A percentile compares a stretch with the other conserved stretches of the same genome.
Evolutionary conservation across 2,888 invertebrate genomes (phyloP).

Genomic region (Platerodrilus igneus): DNA sequence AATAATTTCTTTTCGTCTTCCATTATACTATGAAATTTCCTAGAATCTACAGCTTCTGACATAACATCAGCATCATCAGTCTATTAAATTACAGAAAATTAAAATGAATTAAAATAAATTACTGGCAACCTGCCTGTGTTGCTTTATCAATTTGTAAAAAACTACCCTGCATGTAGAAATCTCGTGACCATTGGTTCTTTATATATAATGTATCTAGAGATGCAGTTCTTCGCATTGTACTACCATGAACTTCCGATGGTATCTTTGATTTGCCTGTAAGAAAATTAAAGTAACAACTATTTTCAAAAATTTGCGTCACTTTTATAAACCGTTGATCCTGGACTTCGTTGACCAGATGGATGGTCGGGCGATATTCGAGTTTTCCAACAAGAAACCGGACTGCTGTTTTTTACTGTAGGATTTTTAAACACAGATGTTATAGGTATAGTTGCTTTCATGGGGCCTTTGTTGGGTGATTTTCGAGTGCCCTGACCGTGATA

Average conservation of each 20-base stretch:
- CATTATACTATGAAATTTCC: slow-evolving; percentile 51
- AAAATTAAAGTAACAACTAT: slow-evolving; percentile 2
- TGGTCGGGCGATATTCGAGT: slow-evolving; percentile 64
- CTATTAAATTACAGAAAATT: slow-evolving; percentile 42
- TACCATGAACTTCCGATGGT: slow-evolving; percentile 47
- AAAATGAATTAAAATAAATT: slow-evolving; percentile 27
- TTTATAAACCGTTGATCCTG: slow-evolving; percentile 69
- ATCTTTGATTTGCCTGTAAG: slow-evolving; percentile 53
- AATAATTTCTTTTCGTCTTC: slow-evolving; percentile 58
- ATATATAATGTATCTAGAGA: slow-evolving; percentile 75
- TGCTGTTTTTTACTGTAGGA: slow-evolving; percentile 55
- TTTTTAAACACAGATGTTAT: slow-evolving; percentile 68
- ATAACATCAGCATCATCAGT: slow-evolving; percentile 62
- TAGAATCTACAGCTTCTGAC: too few relatives aligned
- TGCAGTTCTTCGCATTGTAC: slow-evolving; percentile 61
- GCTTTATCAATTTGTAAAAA: slow-evolving; percentile 71
- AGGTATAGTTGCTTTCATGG: slow-evolving; percentile 72
- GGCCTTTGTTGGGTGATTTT: slow-evolving; percentile 66
- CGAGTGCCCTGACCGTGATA: slow-evolving; percentile 48
- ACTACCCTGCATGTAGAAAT: slow-evolving; percentile 65
- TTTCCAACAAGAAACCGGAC: slow-evolving; percentile 63
- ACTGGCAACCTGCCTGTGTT: slow-evolving; percentile 76
- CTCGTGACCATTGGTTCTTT: slow-evolving; percentile 73
- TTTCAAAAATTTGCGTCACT: slow-evolving; percentile 46
- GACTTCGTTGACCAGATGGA: slow-evolving; percentile 67